These are phyloP conservation scores for Drosophila kanekoi DNA, from an alignment of 2,888 invertebrate species.

Conservation along the genomic window DNA sequence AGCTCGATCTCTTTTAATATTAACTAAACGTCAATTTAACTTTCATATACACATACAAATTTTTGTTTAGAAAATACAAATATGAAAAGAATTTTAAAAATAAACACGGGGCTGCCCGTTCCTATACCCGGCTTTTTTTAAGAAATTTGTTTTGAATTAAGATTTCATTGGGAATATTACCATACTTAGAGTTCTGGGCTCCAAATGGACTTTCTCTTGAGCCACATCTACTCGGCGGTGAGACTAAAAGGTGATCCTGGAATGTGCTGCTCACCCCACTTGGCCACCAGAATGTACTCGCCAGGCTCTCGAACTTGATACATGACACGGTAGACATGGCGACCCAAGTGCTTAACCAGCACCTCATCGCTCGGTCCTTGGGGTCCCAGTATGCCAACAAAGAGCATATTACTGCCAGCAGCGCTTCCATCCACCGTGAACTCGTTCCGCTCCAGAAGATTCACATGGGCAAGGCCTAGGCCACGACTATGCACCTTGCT, in stretches of 20 bases:
- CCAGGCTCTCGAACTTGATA: conserved; percentile 96
- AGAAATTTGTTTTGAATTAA: too few relatives aligned
- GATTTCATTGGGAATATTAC: too few relatives aligned
- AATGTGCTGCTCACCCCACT: conserved; percentile 99
- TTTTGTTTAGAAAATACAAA: too few relatives aligned
- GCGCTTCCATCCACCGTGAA: conserved; percentile 83
- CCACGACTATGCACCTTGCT: conserved; percentile 81
- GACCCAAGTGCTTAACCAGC: conserved; percentile 95
- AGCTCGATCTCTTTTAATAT: too few relatives aligned
- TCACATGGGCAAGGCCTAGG: conserved; percentile 77
- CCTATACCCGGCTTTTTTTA: too few relatives aligned
- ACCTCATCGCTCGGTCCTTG: conserved; percentile 99
- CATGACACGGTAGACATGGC: conserved; percentile 95
- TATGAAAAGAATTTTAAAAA: too few relatives aligned
- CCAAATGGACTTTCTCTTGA: background rate
- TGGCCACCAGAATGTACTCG: conserved; percentile 96
- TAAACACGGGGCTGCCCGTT: too few relatives aligned
- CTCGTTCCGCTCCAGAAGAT: conserved; percentile 82
- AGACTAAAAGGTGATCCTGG: conserved; percentile 94
- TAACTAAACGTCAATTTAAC: too few relatives aligned
- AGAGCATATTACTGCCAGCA: conserved; percentile 95
- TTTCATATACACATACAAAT: too few relatives aligned
- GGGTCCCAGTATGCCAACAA: conserved; percentile 97
- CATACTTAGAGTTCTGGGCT: too few relatives aligned
- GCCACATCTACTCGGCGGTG: conserved; percentile 9